phyloP scores from a whole-genome alignment of 2,888 invertebrate species.

The Phania funesta region DNA sequence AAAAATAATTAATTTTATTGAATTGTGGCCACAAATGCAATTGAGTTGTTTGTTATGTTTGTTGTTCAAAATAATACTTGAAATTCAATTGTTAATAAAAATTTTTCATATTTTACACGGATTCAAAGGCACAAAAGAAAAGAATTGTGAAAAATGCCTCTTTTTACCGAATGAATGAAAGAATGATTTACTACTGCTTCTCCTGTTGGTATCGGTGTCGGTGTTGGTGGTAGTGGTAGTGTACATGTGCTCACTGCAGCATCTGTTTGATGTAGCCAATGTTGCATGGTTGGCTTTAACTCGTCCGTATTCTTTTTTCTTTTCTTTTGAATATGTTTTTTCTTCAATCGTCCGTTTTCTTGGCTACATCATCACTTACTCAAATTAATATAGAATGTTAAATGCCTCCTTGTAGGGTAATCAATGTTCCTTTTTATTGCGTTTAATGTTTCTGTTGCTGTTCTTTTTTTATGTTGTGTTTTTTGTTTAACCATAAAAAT shows the following conservation, averaged over 20 bases:
- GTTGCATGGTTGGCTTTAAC: constrained; percentile 15
- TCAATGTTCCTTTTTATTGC: constrained; percentile 61
- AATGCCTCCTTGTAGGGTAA: constrained; percentile 63
- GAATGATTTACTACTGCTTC: constrained; percentile 33
- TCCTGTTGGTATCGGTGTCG: background rate
- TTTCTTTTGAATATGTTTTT: background rate
- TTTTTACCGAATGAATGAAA: constrained; percentile 24
- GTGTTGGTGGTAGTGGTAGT: background rate
- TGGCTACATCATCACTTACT: constrained; percentile 61
- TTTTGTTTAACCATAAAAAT: constrained; percentile 36
- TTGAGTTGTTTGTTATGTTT: constrained; percentile 26
- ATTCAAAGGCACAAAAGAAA: constrained; percentile 43
- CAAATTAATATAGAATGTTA: constrained; percentile 63
- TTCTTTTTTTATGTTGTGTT: constrained; percentile 1
- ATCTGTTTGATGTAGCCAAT: constrained; percentile 26
- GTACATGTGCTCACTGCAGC: background rate
- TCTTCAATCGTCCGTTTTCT: background rate
- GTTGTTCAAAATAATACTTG: constrained; percentile 15
- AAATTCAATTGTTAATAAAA: constrained; percentile 55
- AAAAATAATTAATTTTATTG: constrained; percentile 31
- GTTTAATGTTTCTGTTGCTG: constrained; percentile 45
- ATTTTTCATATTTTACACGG: constrained; percentile 29
- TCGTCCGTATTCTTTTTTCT: constrained; percentile 25
- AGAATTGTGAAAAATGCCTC: constrained; percentile 22
- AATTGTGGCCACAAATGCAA: constrained; percentile 45